These are phyloP conservation scores for Lasioglossum villosulum DNA, from an alignment of 2,888 invertebrate genomes.

Conservation along the genomic window DNA sequence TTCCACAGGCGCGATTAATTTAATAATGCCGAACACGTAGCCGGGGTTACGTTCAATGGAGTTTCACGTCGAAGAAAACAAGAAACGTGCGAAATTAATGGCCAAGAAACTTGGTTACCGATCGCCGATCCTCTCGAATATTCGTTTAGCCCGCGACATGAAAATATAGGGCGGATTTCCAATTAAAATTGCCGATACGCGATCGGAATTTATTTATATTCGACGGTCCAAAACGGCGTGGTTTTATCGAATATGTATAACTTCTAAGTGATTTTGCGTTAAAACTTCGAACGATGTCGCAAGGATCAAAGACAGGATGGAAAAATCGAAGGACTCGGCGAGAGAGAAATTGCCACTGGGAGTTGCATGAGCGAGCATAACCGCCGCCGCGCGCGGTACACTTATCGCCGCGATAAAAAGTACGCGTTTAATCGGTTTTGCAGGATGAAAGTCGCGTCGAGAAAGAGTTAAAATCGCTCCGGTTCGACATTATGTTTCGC, in stretches of 20 bases:
- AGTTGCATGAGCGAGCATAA: neutral
- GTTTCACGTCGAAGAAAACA: conserved; percentile 35
- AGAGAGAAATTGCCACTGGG: neutral
- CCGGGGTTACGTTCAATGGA: conserved; percentile 6
- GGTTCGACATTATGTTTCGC: conserved; percentile 32
- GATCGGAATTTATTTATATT: neutral
- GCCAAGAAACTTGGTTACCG: conserved; percentile 14
- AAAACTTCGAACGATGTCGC: neutral
- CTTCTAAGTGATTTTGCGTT: neutral
- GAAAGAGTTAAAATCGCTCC: conserved; percentile 24
- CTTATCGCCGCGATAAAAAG: conserved; percentile 45
- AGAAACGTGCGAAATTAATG: conserved; percentile 40
- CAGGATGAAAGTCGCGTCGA: conserved; percentile 32
- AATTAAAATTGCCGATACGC: neutral
- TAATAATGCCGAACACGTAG: conserved; percentile 32
- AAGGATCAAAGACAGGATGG: neutral
- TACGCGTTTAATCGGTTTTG: conserved; percentile 64
- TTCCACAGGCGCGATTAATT: conserved; percentile 45
- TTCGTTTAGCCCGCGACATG: neutral
- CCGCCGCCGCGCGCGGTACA: conserved; percentile 31
- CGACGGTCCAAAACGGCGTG: neutral
- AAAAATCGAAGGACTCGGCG: neutral
- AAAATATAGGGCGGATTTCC: neutral
- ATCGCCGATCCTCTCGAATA: conserved; percentile 15
- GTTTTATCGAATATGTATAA: too few relatives aligned